Percentiles rank a stretch among this genome's conserved stretches.
These are phyloP conservation scores for Gallinago solitaria DNA, from an alignment of 2,797 vertebrate genomes.

Conservation along the genomic window DNA sequence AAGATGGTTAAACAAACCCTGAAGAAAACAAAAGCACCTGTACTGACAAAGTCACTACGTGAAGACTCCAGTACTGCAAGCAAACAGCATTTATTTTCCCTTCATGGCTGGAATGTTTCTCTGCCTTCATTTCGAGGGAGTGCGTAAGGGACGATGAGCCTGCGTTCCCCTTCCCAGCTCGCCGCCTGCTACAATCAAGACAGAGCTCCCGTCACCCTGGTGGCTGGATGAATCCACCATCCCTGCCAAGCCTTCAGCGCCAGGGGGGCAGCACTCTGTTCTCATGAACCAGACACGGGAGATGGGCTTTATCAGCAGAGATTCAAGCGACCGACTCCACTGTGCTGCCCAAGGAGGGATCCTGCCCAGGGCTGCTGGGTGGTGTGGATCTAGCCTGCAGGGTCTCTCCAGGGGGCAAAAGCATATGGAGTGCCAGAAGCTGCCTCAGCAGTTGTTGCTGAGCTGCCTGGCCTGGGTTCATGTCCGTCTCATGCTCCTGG, in stretches of 20 bases:
- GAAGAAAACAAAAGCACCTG: background rate
- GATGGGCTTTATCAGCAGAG: background rate
- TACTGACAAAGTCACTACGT: accelerated
- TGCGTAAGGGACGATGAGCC: background rate
- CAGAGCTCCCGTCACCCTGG: accelerated
- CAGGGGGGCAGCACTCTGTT: background rate
- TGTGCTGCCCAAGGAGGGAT: background rate
- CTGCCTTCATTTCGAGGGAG: accelerated
- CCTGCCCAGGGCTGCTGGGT: accelerated
- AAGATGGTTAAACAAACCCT: background rate
- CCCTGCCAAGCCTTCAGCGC: background rate
- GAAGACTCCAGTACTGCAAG: background rate
- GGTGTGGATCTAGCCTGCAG: accelerated
- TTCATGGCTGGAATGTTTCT: accelerated
- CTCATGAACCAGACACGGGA: background rate
- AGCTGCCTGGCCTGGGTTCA: background rate
- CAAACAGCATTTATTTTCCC: background rate
- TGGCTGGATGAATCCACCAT: background rate
- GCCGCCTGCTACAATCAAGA: background rate
- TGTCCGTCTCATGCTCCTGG: accelerated
- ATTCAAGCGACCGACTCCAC: background rate
- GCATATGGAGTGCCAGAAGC: background rate
- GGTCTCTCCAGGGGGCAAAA: background rate
- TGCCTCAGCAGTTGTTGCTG: accelerated
- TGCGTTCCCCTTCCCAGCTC: background rate